phyloP scores from a whole-genome alignment of 2,113 vertebrate genomes.

The Turdus rufiventris region DNA sequence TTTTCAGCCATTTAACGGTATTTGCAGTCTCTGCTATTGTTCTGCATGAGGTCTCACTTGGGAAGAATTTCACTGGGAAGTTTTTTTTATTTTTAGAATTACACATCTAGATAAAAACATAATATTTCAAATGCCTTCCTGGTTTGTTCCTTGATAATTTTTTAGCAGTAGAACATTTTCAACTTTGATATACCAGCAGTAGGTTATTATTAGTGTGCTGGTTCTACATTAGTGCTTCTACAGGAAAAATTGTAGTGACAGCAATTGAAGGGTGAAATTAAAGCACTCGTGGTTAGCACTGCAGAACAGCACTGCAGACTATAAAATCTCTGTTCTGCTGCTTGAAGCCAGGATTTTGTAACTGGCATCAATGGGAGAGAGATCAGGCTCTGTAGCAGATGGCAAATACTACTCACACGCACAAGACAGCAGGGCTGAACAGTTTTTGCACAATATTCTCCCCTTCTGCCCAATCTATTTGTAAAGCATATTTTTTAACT shows the following conservation, averaged over 20 bases:
- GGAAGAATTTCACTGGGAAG: background rate
- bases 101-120: background rate
- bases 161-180: background rate
- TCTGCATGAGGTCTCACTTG: background rate
- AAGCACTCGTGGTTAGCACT: background rate
- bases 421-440: background rate
- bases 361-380: background rate
- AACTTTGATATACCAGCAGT: background rate
- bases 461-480: background rate
- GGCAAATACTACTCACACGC: background rate
- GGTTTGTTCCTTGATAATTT: background rate
- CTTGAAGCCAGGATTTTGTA: background rate
- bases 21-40: background rate
- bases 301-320: slow-evolving; percentile 18
- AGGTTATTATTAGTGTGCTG: background rate
- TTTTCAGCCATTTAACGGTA: background rate
- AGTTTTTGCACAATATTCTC: background rate
- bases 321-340: background rate
- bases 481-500: background rate
- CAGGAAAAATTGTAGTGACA: background rate
- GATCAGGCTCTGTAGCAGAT: background rate
- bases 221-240: background rate
- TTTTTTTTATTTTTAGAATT: background rate
- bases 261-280: slow-evolving; percentile 4
- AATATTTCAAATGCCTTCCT: background rate